phyloP scores from a whole-genome alignment of 1,140 invertebrate genomes.

The Leucophenga varia region DNA sequence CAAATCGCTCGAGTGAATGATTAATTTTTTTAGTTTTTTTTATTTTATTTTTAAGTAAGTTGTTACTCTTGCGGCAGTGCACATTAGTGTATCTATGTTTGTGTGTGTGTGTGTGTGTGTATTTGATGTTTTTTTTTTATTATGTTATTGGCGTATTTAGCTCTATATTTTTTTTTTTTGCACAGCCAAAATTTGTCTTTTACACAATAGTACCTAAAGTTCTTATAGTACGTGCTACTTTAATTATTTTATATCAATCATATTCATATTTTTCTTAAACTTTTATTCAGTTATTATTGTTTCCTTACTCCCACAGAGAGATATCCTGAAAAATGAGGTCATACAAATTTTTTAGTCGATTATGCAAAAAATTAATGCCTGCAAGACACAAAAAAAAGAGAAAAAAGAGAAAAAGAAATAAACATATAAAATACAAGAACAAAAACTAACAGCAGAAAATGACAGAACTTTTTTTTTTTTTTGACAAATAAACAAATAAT shows the following conservation, averaged over 20 bases:
- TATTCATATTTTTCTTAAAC: conserved; percentile 25
- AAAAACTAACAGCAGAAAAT: too few species aligned
- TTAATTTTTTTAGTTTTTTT: too few species aligned
- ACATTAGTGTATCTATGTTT: conserved; percentile 7
- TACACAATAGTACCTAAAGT: conserved; percentile 25
- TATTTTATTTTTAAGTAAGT: too few species aligned
- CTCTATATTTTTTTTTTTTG: conserved; percentile 9
- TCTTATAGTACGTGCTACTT: conserved; percentile 33
- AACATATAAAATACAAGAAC: conserved; percentile 50
- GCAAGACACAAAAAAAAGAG: conserved; percentile 47
- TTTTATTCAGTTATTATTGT: conserved; percentile 40
- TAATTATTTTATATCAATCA: conserved; percentile 37
- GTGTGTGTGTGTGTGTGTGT: conserved; percentile 14
- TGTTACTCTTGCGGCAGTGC: too few species aligned
- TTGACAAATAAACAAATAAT: too few species aligned
- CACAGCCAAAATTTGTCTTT: too few species aligned
- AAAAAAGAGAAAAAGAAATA: conserved; percentile 46
- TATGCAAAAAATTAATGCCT: conserved; percentile 56
- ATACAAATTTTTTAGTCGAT: conserved; percentile 57
- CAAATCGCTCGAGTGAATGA: conserved; percentile 6
- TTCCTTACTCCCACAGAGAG: conserved; percentile 57
- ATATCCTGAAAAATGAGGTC: conserved; percentile 57
- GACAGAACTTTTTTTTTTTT: too few species aligned
- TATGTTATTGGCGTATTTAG: conserved; percentile 13
- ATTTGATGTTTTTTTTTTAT: conserved; percentile 17